Percentiles rank a stretch among this genome's conserved stretches.
phyloP scores from a whole-genome alignment of 2,113 vertebrate species.

The Salminus brasiliensis region DNA sequence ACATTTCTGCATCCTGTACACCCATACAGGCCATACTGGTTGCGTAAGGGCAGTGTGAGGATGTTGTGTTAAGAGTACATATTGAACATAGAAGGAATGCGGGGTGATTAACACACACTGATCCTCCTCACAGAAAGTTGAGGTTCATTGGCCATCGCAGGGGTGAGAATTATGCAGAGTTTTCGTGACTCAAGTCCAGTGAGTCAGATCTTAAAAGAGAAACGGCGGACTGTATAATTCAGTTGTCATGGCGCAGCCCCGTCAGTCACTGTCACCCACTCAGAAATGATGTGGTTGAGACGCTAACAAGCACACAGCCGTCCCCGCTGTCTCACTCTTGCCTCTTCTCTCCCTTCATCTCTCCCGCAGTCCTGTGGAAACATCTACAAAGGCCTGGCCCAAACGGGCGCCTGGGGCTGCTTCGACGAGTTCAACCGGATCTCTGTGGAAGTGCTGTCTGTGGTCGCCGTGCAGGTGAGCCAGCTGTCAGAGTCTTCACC shows the following conservation, averaged over 20 bases:
- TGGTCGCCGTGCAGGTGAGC: conserved; percentile 94
- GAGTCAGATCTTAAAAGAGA: conserved; percentile 18
- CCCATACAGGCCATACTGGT: background rate
- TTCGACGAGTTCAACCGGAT: conserved; percentile 99
- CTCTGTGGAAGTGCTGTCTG: conserved; percentile 94
- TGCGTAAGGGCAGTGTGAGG: background rate
- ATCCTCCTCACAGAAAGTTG: conserved; percentile 26
- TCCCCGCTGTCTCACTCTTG: background rate
- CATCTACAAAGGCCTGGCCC: conserved; percentile 97
- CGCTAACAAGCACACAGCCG: background rate
- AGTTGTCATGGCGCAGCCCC: background rate
- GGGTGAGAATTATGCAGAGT: conserved; percentile 31
- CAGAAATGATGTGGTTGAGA: background rate
- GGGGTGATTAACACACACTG: conserved; percentile 23
- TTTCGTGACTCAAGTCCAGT: conserved; percentile 3
- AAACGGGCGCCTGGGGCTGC: conserved; percentile 98
- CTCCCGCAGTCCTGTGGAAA: conserved; percentile 88
- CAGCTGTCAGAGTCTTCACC: background rate
- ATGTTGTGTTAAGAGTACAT: background rate
- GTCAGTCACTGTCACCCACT: conserved; percentile 5
- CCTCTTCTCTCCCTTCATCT: conserved; percentile 40
- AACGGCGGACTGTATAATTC: conserved; percentile 8
- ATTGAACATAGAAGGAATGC: background rate
- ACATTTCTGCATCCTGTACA: conserved; percentile 41
- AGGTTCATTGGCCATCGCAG: conserved; percentile 17